These are phyloP conservation scores for Coleophora flavipennella DNA, from an alignment of 2,888 invertebrate genomes.

Conservation along the genomic window DNA sequence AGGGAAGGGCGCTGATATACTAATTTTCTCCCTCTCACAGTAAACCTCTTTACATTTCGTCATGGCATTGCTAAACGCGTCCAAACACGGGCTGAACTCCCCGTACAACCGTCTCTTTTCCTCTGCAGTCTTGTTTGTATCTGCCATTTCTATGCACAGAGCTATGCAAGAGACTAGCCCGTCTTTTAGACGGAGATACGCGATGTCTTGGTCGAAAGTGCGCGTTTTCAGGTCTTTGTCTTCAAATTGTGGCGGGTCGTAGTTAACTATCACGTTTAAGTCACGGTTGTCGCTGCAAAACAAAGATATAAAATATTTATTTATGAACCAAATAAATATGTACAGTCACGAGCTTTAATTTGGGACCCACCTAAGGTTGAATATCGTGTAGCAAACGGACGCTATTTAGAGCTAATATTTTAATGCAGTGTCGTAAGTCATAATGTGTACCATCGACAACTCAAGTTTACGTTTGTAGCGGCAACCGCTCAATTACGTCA, in stretches of 20 bases:
- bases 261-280: conserved; percentile 78
- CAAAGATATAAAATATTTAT: too few relatives aligned
- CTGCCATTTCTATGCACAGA: conserved; percentile 46
- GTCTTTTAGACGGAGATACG: conserved; percentile 51
- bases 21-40: conserved; percentile 31
- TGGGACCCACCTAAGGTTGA: too few relatives aligned
- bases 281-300: conserved; percentile 82
- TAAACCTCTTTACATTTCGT: conserved; percentile 37
- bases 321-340: too few relatives aligned
- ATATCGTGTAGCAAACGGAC: too few relatives aligned
- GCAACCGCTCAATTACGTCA: too few relatives aligned
- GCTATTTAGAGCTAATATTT: too few relatives aligned
- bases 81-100: conserved; percentile 36
- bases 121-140: conserved; percentile 23
- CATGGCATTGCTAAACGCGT: conserved; percentile 44
- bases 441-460: neutral
- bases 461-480: neutral
- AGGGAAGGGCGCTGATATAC: conserved; percentile 46
- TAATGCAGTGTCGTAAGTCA: too few relatives aligned
- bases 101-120: conserved; percentile 34
- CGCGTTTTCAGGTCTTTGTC: conserved; percentile 38
- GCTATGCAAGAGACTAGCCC: conserved; percentile 44
- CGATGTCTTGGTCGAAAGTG: conserved; percentile 49
- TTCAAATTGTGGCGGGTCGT: conserved; percentile 74
- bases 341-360: too few relatives aligned